A percentile compares a stretch with the other conserved stretches of the same genome.
phyloP scores from a whole-genome alignment of 37 sponge, comb jelly and placozoan genomes.

The Sycon ciliatum region DNA sequence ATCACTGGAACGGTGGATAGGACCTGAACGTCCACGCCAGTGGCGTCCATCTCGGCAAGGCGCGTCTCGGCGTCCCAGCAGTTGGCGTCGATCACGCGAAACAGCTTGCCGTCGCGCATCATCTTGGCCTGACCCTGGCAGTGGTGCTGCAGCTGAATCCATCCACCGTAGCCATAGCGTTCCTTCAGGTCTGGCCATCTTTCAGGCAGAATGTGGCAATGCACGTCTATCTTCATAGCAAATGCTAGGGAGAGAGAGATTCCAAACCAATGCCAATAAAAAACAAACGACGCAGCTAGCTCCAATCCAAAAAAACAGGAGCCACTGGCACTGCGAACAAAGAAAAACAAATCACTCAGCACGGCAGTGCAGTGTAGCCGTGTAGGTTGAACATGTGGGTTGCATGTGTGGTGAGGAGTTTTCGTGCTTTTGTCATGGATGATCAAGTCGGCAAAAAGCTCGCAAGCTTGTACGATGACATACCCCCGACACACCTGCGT shows the following conservation, averaged over 20 bases:
- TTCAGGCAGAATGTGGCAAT: slow-evolving; percentile 77
- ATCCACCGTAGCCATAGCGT: slow-evolving; percentile 83
- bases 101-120: slow-evolving; percentile 77
- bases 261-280: neutral
- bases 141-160: slow-evolving; percentile 86
- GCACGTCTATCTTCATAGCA: slow-evolving; percentile 75
- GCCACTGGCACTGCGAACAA: no score
- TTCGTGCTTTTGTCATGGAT: no score
- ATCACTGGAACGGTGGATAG: slow-evolving; percentile 86
- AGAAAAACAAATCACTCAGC: no score
- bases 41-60: slow-evolving; percentile 69
- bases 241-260: no score
- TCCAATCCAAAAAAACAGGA: no score
- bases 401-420: no score
- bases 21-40: slow-evolving; percentile 77
- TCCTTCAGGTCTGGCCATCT: slow-evolving; percentile 87
- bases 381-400: no score
- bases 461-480: no score
- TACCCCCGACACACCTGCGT: no score
- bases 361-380: no score
- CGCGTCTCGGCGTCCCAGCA: slow-evolving; percentile 70
- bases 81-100: slow-evolving; percentile 74
- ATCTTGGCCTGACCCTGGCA: slow-evolving; percentile 73
- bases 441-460: no score
- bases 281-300: no score